Conservation (phyloP, 2,113 vertebrate genomes). For the Oreochromis spilurus region DNA sequence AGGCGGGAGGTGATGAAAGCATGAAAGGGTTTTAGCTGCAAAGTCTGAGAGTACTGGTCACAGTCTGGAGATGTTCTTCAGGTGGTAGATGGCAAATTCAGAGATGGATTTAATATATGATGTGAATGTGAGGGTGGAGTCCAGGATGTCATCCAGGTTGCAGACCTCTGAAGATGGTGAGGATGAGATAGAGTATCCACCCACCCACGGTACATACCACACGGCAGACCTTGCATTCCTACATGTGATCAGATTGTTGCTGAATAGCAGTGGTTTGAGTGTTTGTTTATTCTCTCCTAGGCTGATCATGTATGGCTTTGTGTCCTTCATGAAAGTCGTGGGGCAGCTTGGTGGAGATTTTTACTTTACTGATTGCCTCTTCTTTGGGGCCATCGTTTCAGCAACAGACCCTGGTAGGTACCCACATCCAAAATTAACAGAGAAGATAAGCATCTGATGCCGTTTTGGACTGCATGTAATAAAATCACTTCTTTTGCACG, state of each 20-base stretch:
- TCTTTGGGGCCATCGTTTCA: conserved; percentile 94
- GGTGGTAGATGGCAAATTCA: neutral
- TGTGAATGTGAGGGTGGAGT: neutral
- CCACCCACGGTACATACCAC: neutral
- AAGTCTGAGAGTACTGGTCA: neutral
- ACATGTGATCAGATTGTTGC: neutral
- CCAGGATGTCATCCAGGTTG: neutral
- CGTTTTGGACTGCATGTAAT: neutral
- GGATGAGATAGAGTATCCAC: neutral
- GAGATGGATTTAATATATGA: neutral
- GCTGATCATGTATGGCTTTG: conserved; percentile 87
- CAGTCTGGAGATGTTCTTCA: neutral
- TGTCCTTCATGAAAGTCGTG: conserved; percentile 87
- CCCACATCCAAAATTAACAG: neutral
- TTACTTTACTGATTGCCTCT: conserved; percentile 94
- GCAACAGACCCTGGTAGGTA: conserved; percentile 91
- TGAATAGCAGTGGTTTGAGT: neutral
- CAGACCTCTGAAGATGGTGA: neutral
- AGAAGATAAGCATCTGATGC: neutral
- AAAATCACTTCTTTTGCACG: neutral
- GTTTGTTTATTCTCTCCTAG: conserved; percentile 58
- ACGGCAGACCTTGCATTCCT: neutral
- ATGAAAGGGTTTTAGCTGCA: neutral
- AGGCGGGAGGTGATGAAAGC: neutral
- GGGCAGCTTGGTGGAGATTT: conserved; percentile 90